Evolutionary conservation across 2,797 vertebrate species (phyloP).

Genomic region (Phyllotis vaccarum): DNA sequence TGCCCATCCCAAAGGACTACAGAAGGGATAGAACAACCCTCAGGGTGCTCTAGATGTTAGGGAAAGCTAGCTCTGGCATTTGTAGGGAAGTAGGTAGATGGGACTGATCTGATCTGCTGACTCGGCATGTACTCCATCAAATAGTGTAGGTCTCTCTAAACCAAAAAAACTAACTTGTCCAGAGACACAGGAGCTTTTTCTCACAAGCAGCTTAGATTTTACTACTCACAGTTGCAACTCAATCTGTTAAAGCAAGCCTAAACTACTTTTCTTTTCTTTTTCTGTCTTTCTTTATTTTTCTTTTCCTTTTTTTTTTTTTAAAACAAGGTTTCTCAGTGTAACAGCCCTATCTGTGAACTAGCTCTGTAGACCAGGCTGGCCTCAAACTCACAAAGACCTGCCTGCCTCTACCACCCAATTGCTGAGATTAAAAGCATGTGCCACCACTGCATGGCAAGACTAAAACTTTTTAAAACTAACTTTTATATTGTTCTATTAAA

Average conservation of each 20-base stretch:
- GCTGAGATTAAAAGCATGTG: too few relatives aligned
- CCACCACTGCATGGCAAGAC: background rate
- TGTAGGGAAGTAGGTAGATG: background rate
- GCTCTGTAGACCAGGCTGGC: too few relatives aligned
- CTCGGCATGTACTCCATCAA: background rate
- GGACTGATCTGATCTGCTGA: background rate
- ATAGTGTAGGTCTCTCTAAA: background rate
- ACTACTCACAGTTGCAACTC: background rate
- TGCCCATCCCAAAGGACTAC: background rate
- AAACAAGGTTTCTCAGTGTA: too few relatives aligned
- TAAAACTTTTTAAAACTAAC: background rate
- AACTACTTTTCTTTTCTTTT: background rate
- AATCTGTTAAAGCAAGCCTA: background rate
- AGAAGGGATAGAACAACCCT: constrained; percentile 67
- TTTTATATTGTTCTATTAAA: background rate
- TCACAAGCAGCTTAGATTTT: background rate
- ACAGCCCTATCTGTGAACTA: too few relatives aligned
- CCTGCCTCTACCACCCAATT: too few relatives aligned
- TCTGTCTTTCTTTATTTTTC: too few relatives aligned
- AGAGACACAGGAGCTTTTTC: background rate
- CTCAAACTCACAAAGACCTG: too few relatives aligned
- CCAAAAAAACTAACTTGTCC: background rate
- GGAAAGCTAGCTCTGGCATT: background rate
- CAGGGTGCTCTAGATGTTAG: constrained; percentile 29
- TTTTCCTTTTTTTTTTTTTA: too few relatives aligned